These are phyloP conservation scores for Tenthredo livida DNA, from an alignment of 2,888 invertebrate species.

Conservation along the genomic window DNA sequence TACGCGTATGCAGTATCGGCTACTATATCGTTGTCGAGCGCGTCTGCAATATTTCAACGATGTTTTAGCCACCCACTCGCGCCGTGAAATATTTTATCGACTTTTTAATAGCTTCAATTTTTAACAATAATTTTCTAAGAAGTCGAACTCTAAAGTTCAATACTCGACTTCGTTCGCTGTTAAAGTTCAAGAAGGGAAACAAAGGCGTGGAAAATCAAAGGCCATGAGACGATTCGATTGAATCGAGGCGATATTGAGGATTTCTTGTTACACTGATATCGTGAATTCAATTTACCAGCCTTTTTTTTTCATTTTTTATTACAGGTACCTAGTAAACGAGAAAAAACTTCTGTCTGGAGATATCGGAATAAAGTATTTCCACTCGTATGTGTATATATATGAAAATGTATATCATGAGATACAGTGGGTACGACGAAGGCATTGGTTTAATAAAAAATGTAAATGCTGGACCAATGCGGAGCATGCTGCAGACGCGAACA, in stretches of 20 bases:
- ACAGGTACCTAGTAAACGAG: neutral
- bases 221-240: slow-evolving; percentile 27
- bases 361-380: neutral
- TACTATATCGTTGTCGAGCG: neutral
- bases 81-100: neutral
- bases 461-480: slow-evolving; percentile 20
- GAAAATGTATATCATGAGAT: neutral
- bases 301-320: too few relatives aligned
- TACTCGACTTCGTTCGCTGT: neutral
- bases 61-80: neutral
- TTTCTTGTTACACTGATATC: neutral
- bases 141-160: neutral
- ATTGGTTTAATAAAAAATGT: slow-evolving; percentile 37
- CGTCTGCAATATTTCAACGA: slow-evolving; percentile 4
- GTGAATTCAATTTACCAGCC: neutral
- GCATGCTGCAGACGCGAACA: slow-evolving; percentile 24
- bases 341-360: neutral
- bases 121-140: neutral
- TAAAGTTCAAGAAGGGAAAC: slow-evolving; percentile 31
- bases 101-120: neutral
- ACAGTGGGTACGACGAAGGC: neutral
- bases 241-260: neutral
- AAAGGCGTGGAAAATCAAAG: slow-evolving; percentile 7
- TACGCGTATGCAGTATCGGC: neutral
- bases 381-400: neutral